Evolutionary conservation across 2,797 vertebrate species (phyloP).

Genomic region (Buphagus erythrorhynchus): DNA sequence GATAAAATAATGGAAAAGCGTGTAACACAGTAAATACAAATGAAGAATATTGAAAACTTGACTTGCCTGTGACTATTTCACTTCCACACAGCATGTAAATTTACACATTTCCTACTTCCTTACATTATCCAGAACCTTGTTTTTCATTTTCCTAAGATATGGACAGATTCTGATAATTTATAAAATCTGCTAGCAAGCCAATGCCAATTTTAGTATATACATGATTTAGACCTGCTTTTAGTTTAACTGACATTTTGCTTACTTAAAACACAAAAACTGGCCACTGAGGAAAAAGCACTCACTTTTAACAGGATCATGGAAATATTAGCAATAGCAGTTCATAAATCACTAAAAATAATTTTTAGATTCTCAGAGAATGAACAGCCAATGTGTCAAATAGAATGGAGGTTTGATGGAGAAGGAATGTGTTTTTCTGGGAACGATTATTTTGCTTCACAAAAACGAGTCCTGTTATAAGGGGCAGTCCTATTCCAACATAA

Average conservation of each 20-base stretch:
- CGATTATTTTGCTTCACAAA: background rate
- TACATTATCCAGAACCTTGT: background rate
- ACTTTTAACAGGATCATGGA: background rate
- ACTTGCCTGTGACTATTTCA: background rate
- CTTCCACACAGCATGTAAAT: background rate
- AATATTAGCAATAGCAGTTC: slow-evolving; percentile 31
- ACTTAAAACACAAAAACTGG: slow-evolving; percentile 7
- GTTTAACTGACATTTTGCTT: slow-evolving; percentile 24
- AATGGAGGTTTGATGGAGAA: background rate
- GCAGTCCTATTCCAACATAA: background rate
- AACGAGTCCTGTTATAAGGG: background rate
- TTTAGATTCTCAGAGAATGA: slow-evolving; percentile 13
- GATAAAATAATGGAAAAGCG: background rate
- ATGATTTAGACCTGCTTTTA: background rate
- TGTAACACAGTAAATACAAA: background rate
- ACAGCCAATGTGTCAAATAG: background rate
- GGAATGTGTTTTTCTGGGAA: background rate
- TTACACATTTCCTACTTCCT: background rate
- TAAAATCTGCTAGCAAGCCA: background rate
- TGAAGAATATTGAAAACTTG: background rate
- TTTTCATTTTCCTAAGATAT: background rate
- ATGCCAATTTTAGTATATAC: background rate
- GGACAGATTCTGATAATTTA: background rate
- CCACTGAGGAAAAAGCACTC: background rate
- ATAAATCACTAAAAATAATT: slow-evolving; percentile 31